Percentiles rank a stretch among this genome's conserved stretches.
Conservation (phyloP, 2,888 invertebrate genomes). For the Bembecia ichneumoniformis region DNA sequence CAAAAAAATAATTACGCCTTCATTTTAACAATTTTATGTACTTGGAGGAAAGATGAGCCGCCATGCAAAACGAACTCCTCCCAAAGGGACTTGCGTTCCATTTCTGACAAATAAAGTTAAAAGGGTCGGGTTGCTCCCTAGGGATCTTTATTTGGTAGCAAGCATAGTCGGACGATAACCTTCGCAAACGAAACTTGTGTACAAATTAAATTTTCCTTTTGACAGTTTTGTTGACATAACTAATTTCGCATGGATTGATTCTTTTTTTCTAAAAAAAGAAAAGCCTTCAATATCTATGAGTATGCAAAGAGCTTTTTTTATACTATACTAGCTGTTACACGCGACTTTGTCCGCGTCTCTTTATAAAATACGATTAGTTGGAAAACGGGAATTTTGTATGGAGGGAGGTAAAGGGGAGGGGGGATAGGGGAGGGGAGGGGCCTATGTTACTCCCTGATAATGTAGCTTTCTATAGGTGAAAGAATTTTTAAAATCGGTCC, state of each 20-base stretch:
- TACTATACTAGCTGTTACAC: no score
- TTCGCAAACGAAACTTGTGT: conserved; percentile 10
- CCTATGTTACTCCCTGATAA: no score
- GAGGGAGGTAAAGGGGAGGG: no score
- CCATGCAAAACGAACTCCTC: conserved; percentile 41
- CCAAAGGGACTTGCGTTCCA: conserved; percentile 36
- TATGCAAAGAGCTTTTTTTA: no score
- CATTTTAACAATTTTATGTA: neutral
- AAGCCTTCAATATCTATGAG: no score
- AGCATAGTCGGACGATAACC: conserved; percentile 17
- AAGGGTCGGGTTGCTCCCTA: conserved; percentile 39
- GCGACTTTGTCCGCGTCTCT: no score
- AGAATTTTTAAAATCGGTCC: no score
- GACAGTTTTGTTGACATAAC: neutral
- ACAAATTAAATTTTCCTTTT: conserved; percentile 10
- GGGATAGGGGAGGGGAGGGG: no score
- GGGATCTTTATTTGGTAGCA: conserved; percentile 25
- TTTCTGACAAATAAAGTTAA: conserved; percentile 57
- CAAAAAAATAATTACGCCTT: neutral
- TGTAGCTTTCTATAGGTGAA: no score
- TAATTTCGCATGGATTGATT: neutral
- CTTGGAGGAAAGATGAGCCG: conserved; percentile 19
- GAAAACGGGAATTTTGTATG: no score
- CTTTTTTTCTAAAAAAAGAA: no score
- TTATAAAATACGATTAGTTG: no score